phyloP scores from a whole-genome alignment of 2,797 vertebrate species.

The Gymnopithys bicolor region DNA sequence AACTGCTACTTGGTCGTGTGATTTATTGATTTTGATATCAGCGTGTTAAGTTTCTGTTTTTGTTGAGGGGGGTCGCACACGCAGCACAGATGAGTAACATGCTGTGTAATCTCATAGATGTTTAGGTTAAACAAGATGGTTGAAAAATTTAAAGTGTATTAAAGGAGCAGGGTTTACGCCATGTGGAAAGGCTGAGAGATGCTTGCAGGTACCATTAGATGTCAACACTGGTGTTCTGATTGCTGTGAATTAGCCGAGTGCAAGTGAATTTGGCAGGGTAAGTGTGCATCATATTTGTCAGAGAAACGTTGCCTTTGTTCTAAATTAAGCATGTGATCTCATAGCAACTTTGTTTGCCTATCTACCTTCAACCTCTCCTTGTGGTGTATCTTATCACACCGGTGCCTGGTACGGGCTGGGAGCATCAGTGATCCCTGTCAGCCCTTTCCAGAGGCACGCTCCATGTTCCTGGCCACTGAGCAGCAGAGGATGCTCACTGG shows the following conservation, averaged over 20 bases:
- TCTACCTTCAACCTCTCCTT: constrained; percentile 3
- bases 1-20: constrained; percentile 82
- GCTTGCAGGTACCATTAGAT: constrained; percentile 58
- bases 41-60: constrained; percentile 75
- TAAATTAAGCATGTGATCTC: constrained; percentile 22
- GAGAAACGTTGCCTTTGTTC: constrained; percentile 15
- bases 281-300: constrained; percentile 19
- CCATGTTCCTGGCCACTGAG: neutral
- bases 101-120: constrained; percentile 53
- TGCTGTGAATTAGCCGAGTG: neutral
- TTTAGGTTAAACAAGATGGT: constrained; percentile 71
- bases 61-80: constrained; percentile 16
- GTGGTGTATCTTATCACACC: neutral
- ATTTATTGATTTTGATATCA: constrained; percentile 83
- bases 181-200: constrained; percentile 28
- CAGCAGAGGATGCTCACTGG: neutral
- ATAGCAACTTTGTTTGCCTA: constrained; percentile 19
- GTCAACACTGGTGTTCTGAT: constrained; percentile 51
- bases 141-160: constrained; percentile 66
- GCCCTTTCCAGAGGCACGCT: neutral
- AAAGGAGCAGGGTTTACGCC: constrained; percentile 52
- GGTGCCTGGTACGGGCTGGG: constrained; percentile 29
- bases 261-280: constrained; percentile 5
- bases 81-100: constrained; percentile 37
- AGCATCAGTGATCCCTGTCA: neutral